A percentile compares a stretch with the other conserved stretches of the same genome.
phyloP scores from a whole-genome alignment of 1,140 invertebrate genomes.

The Nilaparvata lugens region DNA sequence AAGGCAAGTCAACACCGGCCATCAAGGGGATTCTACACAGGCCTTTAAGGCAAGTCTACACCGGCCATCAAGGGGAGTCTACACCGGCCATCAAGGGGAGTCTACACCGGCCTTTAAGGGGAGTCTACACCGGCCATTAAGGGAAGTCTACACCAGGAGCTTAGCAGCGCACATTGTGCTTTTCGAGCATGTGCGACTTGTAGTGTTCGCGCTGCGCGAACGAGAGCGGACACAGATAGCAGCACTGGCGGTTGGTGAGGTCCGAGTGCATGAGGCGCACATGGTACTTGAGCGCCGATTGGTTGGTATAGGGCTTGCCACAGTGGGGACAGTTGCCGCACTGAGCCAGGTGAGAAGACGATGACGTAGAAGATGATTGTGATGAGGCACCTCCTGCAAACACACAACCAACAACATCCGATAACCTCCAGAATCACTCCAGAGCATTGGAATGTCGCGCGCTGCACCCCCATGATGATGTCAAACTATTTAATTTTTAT shows the following conservation, averaged over 20 bases:
- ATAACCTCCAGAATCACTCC: no score
- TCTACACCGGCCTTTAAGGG: no score
- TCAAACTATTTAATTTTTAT: no score
- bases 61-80: no score
- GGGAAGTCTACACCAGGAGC: no score
- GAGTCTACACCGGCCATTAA: no score
- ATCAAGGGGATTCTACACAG: no score
- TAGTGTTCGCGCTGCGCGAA: slow-evolving; percentile 53
- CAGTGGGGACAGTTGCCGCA: slow-evolving; percentile 48
- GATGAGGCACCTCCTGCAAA: neutral
- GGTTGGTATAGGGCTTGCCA: slow-evolving; percentile 51
- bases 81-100: no score
- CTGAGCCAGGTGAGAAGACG: slow-evolving; percentile 25
- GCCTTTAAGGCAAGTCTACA: no score
- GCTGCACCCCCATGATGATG: no score
- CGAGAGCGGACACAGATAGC: slow-evolving; percentile 51
- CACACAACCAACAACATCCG: neutral
- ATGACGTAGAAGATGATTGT: neutral
- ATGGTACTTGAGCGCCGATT: slow-evolving; percentile 57
- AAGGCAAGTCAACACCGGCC: no score
- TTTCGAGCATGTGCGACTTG: slow-evolving; percentile 53
- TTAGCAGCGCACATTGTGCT: slow-evolving; percentile 51
- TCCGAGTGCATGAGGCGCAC: slow-evolving; percentile 57
- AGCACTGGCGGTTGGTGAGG: slow-evolving; percentile 50
- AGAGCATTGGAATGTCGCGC: no score